These are phyloP conservation scores for Philopedon plagiatum DNA, from an alignment of 2,888 invertebrate genomes.

Conservation along the genomic window DNA sequence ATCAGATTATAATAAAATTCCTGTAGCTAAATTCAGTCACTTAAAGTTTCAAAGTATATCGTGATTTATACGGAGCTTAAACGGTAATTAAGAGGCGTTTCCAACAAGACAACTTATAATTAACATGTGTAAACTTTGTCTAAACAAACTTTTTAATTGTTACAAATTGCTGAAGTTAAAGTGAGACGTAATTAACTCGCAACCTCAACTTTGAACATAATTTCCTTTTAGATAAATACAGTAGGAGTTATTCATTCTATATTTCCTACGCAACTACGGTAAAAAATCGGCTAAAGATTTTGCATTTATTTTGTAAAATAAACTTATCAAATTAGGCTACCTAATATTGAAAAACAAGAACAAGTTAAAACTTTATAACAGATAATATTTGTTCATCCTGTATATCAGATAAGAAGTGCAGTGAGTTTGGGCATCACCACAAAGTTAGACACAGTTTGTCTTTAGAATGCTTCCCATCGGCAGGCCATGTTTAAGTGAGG, in stretches of 20 bases:
- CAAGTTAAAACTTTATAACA: too few relatives aligned
- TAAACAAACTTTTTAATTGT: conserved; percentile 66
- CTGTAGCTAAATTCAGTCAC: conserved; percentile 47
- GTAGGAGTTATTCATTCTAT: conserved; percentile 42
- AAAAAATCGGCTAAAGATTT: too few relatives aligned
- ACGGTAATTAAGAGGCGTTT: conserved; percentile 66
- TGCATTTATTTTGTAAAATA: too few relatives aligned
- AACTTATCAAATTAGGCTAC: too few relatives aligned
- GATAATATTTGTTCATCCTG: too few relatives aligned
- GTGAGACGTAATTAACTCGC: conserved; percentile 59
- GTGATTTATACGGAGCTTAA: conserved; percentile 64
- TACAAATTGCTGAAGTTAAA: conserved; percentile 66
- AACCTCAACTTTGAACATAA: conserved; percentile 45
- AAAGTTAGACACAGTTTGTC: too few relatives aligned
- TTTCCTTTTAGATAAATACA: conserved; percentile 47
- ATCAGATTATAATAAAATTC: conserved; percentile 48
- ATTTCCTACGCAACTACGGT: conserved; percentile 39
- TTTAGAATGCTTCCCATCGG: too few relatives aligned
- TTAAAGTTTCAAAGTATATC: conserved; percentile 60
- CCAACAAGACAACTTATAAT: conserved; percentile 68
- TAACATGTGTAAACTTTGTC: conserved; percentile 69
- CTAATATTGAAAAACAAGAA: too few relatives aligned
- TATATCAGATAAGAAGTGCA: too few relatives aligned
- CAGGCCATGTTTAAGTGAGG: too few relatives aligned
- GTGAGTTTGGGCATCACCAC: too few relatives aligned